Evolutionary conservation across 2,888 invertebrate genomes (phyloP).

Genomic region (Troides helena): DNA sequence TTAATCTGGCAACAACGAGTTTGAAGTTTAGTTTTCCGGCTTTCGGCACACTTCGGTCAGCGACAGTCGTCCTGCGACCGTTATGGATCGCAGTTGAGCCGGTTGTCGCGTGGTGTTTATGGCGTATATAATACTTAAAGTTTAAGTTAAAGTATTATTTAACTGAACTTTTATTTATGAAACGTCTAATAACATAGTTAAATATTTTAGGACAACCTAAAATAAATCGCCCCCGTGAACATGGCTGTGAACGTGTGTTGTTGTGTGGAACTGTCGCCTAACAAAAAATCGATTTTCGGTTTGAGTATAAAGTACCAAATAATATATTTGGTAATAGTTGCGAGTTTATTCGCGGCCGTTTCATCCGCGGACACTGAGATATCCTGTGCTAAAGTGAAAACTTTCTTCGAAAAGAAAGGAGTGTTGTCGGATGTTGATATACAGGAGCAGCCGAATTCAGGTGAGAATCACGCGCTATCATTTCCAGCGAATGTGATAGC

Average conservation of each 20-base stretch:
- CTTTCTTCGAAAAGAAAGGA: conserved; percentile 74
- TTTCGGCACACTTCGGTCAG: conserved; percentile 52
- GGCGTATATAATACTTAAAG: conserved; percentile 42
- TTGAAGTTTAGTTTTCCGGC: conserved; percentile 25
- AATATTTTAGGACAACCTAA: conserved; percentile 44
- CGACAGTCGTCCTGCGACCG: conserved; percentile 68
- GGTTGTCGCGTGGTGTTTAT: conserved; percentile 46
- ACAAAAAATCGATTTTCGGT: conserved; percentile 79
- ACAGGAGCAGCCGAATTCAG: conserved; percentile 75
- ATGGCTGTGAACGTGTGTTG: conserved; percentile 77
- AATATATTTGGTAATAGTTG: conserved; percentile 68
- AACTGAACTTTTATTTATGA: conserved; percentile 55
- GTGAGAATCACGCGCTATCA: conserved; percentile 62
- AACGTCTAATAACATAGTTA: conserved; percentile 47
- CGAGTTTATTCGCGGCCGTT: conserved; percentile 58
- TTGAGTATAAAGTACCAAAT: conserved; percentile 72
- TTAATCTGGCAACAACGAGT: conserved; percentile 18
- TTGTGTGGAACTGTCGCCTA: conserved; percentile 73
- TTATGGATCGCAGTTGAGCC: conserved; percentile 71
- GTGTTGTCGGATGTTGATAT: conserved; percentile 71
- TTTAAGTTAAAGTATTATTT: conserved; percentile 41
- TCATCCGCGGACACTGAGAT: conserved; percentile 61
- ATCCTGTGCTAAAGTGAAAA: conserved; percentile 76
- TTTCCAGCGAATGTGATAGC: conserved; percentile 51
- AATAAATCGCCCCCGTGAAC: conserved; percentile 44